Evolutionary conservation across 2,113 vertebrate genomes (phyloP).

Genomic region (Pandion haliaetus): DNA sequence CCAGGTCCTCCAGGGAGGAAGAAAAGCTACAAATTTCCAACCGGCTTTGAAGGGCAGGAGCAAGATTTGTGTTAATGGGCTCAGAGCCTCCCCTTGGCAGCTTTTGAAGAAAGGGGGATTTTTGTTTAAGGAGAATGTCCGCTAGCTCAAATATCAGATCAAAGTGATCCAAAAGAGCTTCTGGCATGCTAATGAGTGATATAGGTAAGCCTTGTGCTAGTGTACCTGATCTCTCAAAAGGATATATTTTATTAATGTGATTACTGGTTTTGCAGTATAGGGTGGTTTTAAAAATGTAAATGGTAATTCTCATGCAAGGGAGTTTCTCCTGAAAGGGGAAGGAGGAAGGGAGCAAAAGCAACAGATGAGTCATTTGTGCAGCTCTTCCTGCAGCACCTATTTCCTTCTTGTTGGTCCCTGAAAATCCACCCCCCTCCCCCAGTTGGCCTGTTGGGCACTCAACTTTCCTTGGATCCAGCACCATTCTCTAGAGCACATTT

Average conservation of each 20-base stretch:
- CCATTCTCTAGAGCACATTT: not conserved
- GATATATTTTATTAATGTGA: not conserved
- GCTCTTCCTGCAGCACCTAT: not conserved
- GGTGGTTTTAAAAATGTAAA: not conserved
- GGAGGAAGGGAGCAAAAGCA: not conserved
- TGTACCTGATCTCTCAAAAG: not conserved
- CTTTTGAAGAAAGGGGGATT: not conserved
- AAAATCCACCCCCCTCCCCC: accelerated
- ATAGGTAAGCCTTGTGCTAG: not conserved
- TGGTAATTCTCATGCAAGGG: not conserved
- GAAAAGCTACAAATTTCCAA: not conserved
- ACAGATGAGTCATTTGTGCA: not conserved
- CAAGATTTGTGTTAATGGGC: not conserved
- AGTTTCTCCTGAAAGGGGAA: not conserved
- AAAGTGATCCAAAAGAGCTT: not conserved
- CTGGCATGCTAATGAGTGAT: not conserved
- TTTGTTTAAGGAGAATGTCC: not conserved
- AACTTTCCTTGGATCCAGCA: not conserved
- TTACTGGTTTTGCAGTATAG: not conserved
- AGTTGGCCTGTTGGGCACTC: not conserved
- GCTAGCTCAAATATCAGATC: not conserved
- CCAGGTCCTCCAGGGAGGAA: not conserved
- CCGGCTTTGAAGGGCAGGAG: not conserved
- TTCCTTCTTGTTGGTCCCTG: not conserved
- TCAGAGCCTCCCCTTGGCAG: not conserved